Base-by-base conservation (phyloP, 2,888 invertebrate species). In the Trichopoda pennipes region DNA sequence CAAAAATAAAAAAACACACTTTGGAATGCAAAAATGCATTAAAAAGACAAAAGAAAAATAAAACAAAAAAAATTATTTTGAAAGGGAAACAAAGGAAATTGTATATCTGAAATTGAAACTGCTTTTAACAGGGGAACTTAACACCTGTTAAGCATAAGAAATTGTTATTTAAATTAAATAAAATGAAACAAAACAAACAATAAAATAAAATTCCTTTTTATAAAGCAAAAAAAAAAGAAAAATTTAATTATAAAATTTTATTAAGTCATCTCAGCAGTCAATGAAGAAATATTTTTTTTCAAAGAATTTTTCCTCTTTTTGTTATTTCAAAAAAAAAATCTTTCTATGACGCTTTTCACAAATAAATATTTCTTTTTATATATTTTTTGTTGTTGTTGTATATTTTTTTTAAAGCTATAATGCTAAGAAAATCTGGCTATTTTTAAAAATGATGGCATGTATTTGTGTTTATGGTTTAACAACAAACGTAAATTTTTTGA, bases 31-130 rank as follows among this genome's bases (percentile, higher is more conserved):
- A 81, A 69, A 80, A 49, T 70, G 55, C 61, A 55, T 47, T 73
- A 74, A 53, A 55, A 28, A 28, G 28, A 28, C 19, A 35, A 32
- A n/a, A 23, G 14, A 66, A 38, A 58, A 55, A 44, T 4, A 10
- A 58, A 47, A 16, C 66, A 61, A 28, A 28, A 28, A 28, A 28
- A 28, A 28, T 7, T 7, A 6, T 56, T 77, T 81, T 56, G 68
- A 81, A 81, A 81, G 81, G 81, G 81, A 77, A 81, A 81, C 77
- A 81, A 81, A 81, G 81, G 77, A 81, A 81, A 81, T 77, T 77
- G 49, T 68, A 81, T 79, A 78, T 12, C 44, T 60, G 77, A 69
- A 81, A 81, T 69, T 77, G 32, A 74, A 81, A 69, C 68, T 68
- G 23, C 56, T 12, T 69, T 10, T 17, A 35, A 73, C 47, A 76